These are phyloP conservation scores for Acanthopleura granulata DNA, from an alignment of 2,888 invertebrate genomes.

Conservation along the genomic window DNA sequence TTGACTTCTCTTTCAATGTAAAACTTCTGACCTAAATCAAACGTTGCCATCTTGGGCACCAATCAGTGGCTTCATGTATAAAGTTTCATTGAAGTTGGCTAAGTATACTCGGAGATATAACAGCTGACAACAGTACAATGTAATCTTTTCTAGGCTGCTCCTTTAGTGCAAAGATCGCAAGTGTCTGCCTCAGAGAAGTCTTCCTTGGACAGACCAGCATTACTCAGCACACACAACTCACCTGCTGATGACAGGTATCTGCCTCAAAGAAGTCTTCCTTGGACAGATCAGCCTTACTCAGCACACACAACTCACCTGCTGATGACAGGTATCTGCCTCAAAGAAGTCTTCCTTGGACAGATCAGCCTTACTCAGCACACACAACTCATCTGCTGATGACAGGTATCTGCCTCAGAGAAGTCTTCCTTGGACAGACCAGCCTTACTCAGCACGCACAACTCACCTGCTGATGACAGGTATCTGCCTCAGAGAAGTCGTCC, in stretches of 20 bases:
- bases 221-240: constrained; percentile 84
- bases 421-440: constrained; percentile 88
- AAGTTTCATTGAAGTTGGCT: too few relatives aligned
- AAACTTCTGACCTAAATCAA: too few relatives aligned
- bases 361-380: constrained; percentile 87
- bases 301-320: constrained; percentile 78
- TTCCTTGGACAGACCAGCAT: constrained; percentile 87
- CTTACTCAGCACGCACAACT: constrained; percentile 85
- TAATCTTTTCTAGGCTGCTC: too few relatives aligned
- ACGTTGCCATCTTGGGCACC: too few relatives aligned
- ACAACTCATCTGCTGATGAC: constrained; percentile 75
- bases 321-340: constrained; percentile 62
- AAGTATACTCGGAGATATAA: too few relatives aligned
- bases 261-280: constrained; percentile 78
- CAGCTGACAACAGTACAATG: too few relatives aligned
- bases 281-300: constrained; percentile 87
- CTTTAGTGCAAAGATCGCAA: too few relatives aligned
- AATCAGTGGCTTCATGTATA: too few relatives aligned
- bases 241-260: constrained; percentile 59
- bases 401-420: constrained; percentile 71
- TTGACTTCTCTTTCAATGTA: too few relatives aligned
- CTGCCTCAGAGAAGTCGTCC: constrained; percentile 77
- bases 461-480: constrained; percentile 58
- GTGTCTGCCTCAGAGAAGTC: constrained; percentile 74
- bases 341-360: constrained; percentile 84